These are phyloP conservation scores for Ditylenchus dipsaci DNA, from an alignment of 1,140 invertebrate genomes.

Conservation along the genomic window DNA sequence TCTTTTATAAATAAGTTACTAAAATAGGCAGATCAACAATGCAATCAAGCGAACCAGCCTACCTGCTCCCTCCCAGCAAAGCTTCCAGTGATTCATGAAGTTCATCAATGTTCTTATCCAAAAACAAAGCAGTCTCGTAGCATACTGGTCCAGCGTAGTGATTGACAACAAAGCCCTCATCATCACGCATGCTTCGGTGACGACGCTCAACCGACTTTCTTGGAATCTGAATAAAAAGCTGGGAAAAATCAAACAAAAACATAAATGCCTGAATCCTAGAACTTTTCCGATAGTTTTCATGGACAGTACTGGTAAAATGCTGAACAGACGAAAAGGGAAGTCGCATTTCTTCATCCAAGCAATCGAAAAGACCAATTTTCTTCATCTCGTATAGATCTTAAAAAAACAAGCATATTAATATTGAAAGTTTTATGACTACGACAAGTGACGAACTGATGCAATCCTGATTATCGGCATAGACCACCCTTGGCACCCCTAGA, in stretches of 20 bases:
- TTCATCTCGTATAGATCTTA: constrained; percentile 85
- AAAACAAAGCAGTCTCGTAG: constrained; percentile 86
- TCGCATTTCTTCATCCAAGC: constrained; percentile 93
- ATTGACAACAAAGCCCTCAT: constrained; percentile 89
- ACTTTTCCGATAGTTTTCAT: constrained; percentile 73
- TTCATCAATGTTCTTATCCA: constrained; percentile 97
- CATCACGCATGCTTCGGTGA: constrained; percentile 84
- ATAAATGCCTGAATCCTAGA: constrained; percentile 72
- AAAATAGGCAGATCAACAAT: not conserved
- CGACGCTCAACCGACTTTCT: constrained; percentile 82
- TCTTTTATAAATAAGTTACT: not conserved
- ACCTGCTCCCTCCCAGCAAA: constrained; percentile 67
- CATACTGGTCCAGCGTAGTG: constrained; percentile 97
- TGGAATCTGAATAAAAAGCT: constrained; percentile 63
- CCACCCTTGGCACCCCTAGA: constrained; percentile 84
- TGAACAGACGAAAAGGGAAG: constrained; percentile 80
- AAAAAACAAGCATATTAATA: constrained; percentile 49
- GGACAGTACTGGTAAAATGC: constrained; percentile 87
- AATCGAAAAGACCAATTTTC: constrained; percentile 78
- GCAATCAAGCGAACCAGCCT: not conserved
- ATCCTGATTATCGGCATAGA: constrained; percentile 91
- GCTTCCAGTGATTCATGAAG: constrained; percentile 86
- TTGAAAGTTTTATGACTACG: too few relatives aligned
- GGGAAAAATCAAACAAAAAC: too few relatives aligned
- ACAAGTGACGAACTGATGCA: constrained; percentile 71